Base-by-base conservation (phyloP, 1,140 invertebrate species). In the Spodoptera litura region DNA sequence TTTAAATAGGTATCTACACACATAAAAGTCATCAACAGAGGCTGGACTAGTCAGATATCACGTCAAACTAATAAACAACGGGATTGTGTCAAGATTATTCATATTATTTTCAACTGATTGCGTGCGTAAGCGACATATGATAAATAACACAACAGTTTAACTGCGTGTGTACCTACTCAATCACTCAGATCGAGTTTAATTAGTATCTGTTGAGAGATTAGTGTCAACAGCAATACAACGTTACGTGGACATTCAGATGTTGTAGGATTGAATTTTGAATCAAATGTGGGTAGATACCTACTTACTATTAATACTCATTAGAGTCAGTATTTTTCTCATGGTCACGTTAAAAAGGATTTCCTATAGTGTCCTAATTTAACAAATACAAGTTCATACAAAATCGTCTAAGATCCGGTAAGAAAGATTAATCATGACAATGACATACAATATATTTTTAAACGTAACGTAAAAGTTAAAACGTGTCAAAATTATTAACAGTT, bases 61-160 rank as follows among this genome's bases (percentile, higher is more conserved):
- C 15, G 25, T 75, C 49, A 10, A 52, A 52, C n/a, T 75, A 64
- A 75, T 75, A 62, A 62, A 64, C 59, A 75, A 75, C 44, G 53
- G 58, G 44, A 51, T 61, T 20, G 71, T 25, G 38, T 20, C 13
- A 15, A 44, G 71, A 73, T 62, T 75, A 75, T 49, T 64, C 59
- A 75, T 75, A 75, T 75, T 75, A 53, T 75, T 75, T 53, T 64
- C 59, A 64, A 52, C n/a, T 75, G 58, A 75, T 51, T 61, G 44
- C 73, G 59, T 75, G 59, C 73, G 73, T 62, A 75, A 75, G 31
- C 44, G 38, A 74, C 20, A 64, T n/a, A 75, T 75, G 27, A 52
- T 74, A 35, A 51, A 73, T 59, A 75, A 64, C 59, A 44, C 38
- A 35, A 75, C 55, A 73, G 13, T 49, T 38, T 25, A 44, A 56